These are phyloP conservation scores for Calameuta pallipes DNA, from an alignment of 2,888 invertebrate species.

Conservation along the genomic window DNA sequence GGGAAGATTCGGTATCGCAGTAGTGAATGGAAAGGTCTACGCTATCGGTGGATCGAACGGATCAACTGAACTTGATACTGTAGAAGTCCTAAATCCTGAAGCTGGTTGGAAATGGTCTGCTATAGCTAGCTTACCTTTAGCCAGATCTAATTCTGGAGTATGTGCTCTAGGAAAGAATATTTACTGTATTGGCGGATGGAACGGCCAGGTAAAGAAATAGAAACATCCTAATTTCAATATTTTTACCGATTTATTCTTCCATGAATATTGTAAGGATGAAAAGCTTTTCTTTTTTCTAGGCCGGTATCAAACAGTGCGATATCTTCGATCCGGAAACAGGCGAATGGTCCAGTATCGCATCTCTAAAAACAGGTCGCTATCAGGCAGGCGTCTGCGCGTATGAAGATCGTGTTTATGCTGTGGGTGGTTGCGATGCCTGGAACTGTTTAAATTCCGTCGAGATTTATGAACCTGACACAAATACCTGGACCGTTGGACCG, in stretches of 20 bases:
- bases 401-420: conserved; percentile 78
- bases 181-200: conserved; percentile 86
- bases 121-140: conserved; percentile 64
- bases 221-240: too few relatives aligned
- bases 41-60: conserved; percentile 89
- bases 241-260: too few relatives aligned
- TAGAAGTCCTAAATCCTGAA: conserved; percentile 72
- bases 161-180: conserved; percentile 74
- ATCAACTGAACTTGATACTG: conserved; percentile 80
- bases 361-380: conserved; percentile 78
- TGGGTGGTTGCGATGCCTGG: conserved; percentile 92
- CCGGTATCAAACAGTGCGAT: conserved; percentile 79
- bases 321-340: conserved; percentile 74
- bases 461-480: conserved; percentile 73
- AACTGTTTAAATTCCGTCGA: conserved; percentile 81
- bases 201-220: conserved; percentile 68
- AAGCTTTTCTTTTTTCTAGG: conserved; percentile 48
- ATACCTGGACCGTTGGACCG: conserved; percentile 71
- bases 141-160: conserved; percentile 69
- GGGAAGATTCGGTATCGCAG: conserved; percentile 83
- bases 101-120: conserved; percentile 66
- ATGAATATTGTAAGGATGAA: too few relatives aligned
- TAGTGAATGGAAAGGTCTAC: conserved; percentile 76
- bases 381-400: conserved; percentile 81
- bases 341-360: conserved; percentile 76